Percentiles rank a stretch among this genome's conserved stretches.
Evolutionary conservation across 2,113 vertebrate genomes (phyloP).

Genomic region (Coturnix japonica): DNA sequence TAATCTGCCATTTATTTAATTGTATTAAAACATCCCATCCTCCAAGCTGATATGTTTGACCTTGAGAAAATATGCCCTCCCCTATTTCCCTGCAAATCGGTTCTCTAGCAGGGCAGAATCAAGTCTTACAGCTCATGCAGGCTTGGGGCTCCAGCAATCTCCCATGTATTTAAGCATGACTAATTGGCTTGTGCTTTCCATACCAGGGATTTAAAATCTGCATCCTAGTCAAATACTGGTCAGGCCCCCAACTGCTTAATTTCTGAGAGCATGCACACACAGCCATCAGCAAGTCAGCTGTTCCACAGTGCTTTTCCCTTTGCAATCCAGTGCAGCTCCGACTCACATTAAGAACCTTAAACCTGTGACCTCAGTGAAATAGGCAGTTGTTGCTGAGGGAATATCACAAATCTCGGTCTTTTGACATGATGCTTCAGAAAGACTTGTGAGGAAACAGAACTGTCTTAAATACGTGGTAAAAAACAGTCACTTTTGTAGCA

Average conservation of each 20-base stretch:
- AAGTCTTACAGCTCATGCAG: background rate
- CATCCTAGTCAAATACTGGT: background rate
- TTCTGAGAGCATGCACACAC: background rate
- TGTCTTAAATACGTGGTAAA: background rate
- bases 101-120: background rate
- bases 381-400: background rate
- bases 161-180: background rate
- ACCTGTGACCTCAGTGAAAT: background rate
- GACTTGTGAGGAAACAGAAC: background rate
- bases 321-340: background rate
- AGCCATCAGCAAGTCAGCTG: background rate
- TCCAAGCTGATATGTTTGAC: background rate
- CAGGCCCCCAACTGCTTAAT: background rate
- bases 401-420: background rate
- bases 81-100: background rate
- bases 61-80: background rate
- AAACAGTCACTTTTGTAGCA: background rate
- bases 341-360: background rate
- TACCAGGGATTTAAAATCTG: constrained; percentile 2
- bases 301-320: background rate
- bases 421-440: background rate
- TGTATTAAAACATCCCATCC: background rate
- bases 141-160: background rate
- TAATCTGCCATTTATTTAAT: background rate
- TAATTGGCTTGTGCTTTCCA: constrained; percentile 24